phyloP scores from a whole-genome alignment of 2,113 vertebrate species.

The Craseonycteris thonglongyai region DNA sequence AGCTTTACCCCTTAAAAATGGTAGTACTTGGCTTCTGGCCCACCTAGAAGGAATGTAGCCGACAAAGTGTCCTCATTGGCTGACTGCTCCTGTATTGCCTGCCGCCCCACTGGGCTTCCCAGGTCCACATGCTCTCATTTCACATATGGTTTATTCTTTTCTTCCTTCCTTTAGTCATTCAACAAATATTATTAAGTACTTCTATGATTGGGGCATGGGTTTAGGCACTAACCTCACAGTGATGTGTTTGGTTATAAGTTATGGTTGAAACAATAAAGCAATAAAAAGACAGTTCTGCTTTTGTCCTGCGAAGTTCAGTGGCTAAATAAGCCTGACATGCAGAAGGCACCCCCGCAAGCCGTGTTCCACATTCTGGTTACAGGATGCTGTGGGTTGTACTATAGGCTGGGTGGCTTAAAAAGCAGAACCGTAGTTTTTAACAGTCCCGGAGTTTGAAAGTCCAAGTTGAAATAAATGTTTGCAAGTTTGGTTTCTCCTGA shows the following conservation, averaged over 20 bases:
- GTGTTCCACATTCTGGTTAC: not conserved
- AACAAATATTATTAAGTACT: not conserved
- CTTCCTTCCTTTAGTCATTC: not conserved
- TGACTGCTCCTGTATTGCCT: not conserved
- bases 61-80: accelerated
- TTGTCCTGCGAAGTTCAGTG: not conserved
- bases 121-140: not conserved
- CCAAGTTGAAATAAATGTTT: not conserved
- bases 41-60: not conserved
- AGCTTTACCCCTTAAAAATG: not conserved
- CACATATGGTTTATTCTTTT: not conserved
- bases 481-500: not conserved
- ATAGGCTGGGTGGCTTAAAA: not conserved
- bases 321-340: not conserved
- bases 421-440: not conserved
- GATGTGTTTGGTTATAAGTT: not conserved
- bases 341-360: not conserved
- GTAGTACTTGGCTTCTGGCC: not conserved
- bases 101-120: not conserved
- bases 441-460: not conserved
- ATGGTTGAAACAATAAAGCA: not conserved
- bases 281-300: not conserved
- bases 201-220: not conserved
- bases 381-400: not conserved
- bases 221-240: not conserved